Evolutionary conservation across 2,888 invertebrate genomes (phyloP).

Genomic region (Oscheius myriophilus): DNA sequence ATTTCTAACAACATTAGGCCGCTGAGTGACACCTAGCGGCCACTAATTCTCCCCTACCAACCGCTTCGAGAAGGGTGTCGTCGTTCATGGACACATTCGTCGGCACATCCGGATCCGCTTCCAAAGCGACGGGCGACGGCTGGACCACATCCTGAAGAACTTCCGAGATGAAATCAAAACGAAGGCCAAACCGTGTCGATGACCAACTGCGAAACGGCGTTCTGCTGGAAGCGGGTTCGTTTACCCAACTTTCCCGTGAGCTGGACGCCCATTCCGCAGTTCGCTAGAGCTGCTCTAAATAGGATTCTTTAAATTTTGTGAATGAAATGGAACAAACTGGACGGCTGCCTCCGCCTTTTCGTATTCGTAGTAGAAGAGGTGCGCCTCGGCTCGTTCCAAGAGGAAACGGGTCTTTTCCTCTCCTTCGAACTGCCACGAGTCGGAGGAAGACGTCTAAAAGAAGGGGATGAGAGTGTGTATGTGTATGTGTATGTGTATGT

Average conservation of each 20-base stretch:
- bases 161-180: no score
- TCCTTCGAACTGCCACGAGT: neutral
- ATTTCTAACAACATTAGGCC: no score
- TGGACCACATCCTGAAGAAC: no score
- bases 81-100: conserved; percentile 82
- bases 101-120: conserved; percentile 53
- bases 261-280: conserved; percentile 41
- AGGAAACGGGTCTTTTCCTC: conserved; percentile 23
- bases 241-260: conserved; percentile 81
- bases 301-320: neutral
- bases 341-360: conserved; percentile 25
- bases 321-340: conserved; percentile 15
- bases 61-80: conserved; percentile 84
- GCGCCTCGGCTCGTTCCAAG: conserved; percentile 31
- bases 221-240: conserved; percentile 87
- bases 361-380: conserved; percentile 36
- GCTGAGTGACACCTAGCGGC: no score
- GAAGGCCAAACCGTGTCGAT: conserved; percentile 34
- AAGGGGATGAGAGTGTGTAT: no score
- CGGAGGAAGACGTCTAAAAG: conserved; percentile 1
- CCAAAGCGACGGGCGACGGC: neutral
- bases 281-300: conserved; percentile 31
- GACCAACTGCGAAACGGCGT: conserved; percentile 82
- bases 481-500: no score
- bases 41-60: conserved; percentile 72